Percentiles rank a stretch among this genome's conserved stretches.
These are phyloP conservation scores for Stramonita haemastoma DNA, from an alignment of 2,888 invertebrate genomes.

Conservation along the genomic window DNA sequence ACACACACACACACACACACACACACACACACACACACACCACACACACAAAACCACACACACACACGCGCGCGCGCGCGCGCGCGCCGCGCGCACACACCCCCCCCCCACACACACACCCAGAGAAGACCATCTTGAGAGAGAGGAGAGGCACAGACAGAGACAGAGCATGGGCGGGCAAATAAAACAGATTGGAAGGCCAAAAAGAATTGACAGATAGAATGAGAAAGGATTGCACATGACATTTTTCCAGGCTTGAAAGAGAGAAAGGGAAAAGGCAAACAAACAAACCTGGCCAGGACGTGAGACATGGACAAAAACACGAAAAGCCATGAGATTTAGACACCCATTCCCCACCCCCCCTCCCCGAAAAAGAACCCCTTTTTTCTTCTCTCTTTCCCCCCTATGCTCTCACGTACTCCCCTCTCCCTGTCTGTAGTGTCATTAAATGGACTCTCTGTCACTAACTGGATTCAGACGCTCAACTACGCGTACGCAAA, in stretches of 20 bases:
- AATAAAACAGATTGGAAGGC: not conserved
- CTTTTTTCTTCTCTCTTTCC: not conserved
- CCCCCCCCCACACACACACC: too few species aligned
- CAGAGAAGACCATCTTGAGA: not conserved
- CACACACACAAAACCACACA: too few species aligned
- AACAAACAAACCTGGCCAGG: not conserved
- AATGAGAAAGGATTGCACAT: not conserved
- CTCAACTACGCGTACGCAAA: too few species aligned
- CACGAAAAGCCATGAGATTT: not conserved
- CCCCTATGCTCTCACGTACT: not conserved
- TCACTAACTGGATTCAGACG: too few species aligned
- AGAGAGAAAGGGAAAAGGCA: not conserved
- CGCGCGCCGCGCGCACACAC: too few species aligned
- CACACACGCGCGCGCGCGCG: too few species aligned
- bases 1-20: too few species aligned
- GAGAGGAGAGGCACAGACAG: not conserved
- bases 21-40: too few species aligned
- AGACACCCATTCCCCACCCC: not conserved
- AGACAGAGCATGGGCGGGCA: not conserved
- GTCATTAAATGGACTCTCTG: too few species aligned
- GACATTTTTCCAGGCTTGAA: not conserved
- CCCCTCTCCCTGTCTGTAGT: not conserved
- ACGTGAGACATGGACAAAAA: not conserved
- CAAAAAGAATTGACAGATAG: not conserved
- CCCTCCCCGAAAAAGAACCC: not conserved